phyloP scores from a whole-genome alignment of 2,797 vertebrate species.

The Channa striata region DNA sequence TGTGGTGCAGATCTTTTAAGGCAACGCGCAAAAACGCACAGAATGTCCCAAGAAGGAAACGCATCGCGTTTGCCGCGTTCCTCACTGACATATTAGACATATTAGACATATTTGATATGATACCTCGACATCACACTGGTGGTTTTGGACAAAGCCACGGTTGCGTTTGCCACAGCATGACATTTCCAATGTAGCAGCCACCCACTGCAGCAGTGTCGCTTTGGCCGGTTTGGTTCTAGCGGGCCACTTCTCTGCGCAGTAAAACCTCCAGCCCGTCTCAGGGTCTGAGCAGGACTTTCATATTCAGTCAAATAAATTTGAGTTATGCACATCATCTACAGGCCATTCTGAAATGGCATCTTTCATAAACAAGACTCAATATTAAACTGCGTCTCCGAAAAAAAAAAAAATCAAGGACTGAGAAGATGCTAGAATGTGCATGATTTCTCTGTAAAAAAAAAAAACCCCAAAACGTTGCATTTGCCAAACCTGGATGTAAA shows the following conservation, averaged over 20 bases:
- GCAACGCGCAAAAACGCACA: constrained; percentile 68
- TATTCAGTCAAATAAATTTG: constrained; percentile 7
- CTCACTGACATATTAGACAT: neutral
- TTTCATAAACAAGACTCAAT: constrained; percentile 33
- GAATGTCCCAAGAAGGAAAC: constrained; percentile 11
- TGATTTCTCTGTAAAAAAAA: constrained; percentile 5
- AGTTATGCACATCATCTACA: neutral
- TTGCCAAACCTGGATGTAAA: constrained; percentile 1
- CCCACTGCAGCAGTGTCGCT: constrained; percentile 87
- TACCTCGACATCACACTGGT: constrained; percentile 1
- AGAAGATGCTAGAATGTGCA: constrained; percentile 19
- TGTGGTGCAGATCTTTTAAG: constrained; percentile 84
- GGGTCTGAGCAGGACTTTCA: constrained; percentile 19
- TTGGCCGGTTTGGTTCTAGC: constrained; percentile 53
- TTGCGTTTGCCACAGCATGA: constrained; percentile 54
- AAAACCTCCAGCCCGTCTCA: constrained; percentile 25
- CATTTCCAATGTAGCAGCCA: constrained; percentile 69
- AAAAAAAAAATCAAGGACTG: neutral
- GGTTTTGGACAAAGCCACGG: constrained; percentile 34
- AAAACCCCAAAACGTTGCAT: neutral
- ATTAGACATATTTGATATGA: neutral
- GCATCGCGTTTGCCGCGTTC: neutral
- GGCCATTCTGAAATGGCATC: constrained; percentile 17
- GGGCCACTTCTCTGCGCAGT: constrained; percentile 68
- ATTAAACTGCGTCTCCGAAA: constrained; percentile 4